phyloP scores from a whole-genome alignment of 1,140 invertebrate genomes.

The Ptiloglossa arizonensis region DNA sequence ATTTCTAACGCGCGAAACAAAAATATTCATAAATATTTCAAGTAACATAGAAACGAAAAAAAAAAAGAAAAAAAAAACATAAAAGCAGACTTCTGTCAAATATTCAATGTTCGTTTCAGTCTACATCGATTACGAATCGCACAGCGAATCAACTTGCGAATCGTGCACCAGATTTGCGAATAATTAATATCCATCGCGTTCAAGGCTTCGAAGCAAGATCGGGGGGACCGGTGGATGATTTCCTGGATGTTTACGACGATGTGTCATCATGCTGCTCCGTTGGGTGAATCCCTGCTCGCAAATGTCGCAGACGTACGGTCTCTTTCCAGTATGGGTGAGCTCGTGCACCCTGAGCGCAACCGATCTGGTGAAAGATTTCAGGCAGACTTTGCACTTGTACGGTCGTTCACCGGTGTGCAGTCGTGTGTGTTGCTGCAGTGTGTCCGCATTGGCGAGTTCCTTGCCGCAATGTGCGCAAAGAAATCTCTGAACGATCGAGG shows the following conservation, averaged over 20 bases:
- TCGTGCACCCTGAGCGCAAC: slow-evolving; percentile 80
- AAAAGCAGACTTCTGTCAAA: too few species aligned
- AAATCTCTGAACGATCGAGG: slow-evolving; percentile 74
- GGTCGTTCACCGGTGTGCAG: slow-evolving; percentile 77
- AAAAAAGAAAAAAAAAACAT: too few species aligned
- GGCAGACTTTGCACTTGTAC: not conserved
- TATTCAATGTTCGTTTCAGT: too few species aligned
- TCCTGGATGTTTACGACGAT: slow-evolving; percentile 28
- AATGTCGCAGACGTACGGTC: slow-evolving; percentile 83
- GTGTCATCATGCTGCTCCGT: slow-evolving; percentile 47
- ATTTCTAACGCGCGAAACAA: too few species aligned
- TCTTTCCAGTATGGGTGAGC: slow-evolving; percentile 84
- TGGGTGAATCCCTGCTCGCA: slow-evolving; percentile 86
- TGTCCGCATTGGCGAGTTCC: slow-evolving; percentile 82
- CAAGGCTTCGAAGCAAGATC: not conserved
- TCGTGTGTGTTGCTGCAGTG: slow-evolving; percentile 80
- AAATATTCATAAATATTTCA: too few species aligned
- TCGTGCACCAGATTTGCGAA: too few species aligned
- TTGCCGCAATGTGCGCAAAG: slow-evolving; percentile 82
- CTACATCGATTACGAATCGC: too few species aligned
- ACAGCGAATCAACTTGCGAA: too few species aligned
- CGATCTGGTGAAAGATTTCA: slow-evolving; percentile 61
- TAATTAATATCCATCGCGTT: too few species aligned
- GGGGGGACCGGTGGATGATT: slow-evolving; percentile 29
- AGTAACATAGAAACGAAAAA: too few species aligned